A percentile compares a stretch with the other conserved stretches of the same genome.
These are phyloP conservation scores for Drosophila emarginata DNA, from an alignment of 2,888 invertebrate genomes.

Conservation along the genomic window DNA sequence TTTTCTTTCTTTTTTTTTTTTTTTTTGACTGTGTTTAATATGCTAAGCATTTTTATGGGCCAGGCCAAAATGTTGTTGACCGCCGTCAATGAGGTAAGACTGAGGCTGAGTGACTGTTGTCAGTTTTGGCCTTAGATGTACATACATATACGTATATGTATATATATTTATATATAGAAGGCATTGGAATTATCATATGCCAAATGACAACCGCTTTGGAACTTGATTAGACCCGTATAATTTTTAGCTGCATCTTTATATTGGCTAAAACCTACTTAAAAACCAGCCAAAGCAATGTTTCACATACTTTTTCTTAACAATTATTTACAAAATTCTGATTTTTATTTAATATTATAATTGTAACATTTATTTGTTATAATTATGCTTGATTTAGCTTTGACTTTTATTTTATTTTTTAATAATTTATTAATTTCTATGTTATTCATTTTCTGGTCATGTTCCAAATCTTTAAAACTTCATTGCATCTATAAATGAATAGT, in stretches of 20 bases:
- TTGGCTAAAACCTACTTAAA: too few relatives aligned
- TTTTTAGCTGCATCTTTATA: not conserved
- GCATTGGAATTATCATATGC: slow-evolving; percentile 39
- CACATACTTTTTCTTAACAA: too few relatives aligned
- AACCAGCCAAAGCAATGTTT: too few relatives aligned
- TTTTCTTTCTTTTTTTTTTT: not conserved
- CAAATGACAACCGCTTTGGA: slow-evolving; percentile 9
- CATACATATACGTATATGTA: slow-evolving; percentile 4
- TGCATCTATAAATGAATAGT: too few relatives aligned
- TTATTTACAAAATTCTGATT: too few relatives aligned
- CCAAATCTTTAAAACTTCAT: too few relatives aligned
- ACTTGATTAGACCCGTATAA: not conserved
- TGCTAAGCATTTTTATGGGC: slow-evolving; percentile 61
- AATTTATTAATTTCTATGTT: too few relatives aligned
- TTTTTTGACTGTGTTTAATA: slow-evolving; percentile 46
- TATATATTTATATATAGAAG: slow-evolving; percentile 10
- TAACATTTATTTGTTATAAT: too few relatives aligned
- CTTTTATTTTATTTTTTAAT: too few relatives aligned
- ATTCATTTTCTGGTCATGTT: too few relatives aligned
- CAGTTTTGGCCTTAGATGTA: slow-evolving; percentile 45
- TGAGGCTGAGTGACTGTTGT: slow-evolving; percentile 25
- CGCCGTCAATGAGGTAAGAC: slow-evolving; percentile 31
- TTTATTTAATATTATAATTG: too few relatives aligned
- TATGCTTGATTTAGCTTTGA: too few relatives aligned
- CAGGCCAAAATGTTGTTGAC: slow-evolving; percentile 67